These are phyloP conservation scores for Drosophila birchii DNA, from an alignment of 2,888 invertebrate genomes.

Conservation along the genomic window DNA sequence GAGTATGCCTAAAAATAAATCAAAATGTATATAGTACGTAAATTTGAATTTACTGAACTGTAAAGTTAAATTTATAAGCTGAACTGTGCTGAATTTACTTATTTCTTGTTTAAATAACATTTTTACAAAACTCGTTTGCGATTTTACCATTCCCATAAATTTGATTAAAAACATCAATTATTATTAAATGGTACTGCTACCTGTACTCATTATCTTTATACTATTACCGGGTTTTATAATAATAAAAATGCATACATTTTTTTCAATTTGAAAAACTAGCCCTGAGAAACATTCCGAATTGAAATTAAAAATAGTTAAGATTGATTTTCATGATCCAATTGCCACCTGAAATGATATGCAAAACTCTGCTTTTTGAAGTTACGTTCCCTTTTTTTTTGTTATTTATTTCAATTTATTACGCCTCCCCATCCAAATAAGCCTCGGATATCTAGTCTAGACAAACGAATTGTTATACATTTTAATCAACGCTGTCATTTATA, in stretches of 20 bases:
- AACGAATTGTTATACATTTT: conserved; percentile 37
- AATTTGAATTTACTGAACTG: background rate
- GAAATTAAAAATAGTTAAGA: too few species aligned
- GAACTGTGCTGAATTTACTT: background rate
- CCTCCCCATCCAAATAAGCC: background rate
- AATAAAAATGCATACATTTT: too few species aligned
- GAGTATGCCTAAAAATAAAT: background rate
- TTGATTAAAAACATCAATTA: background rate
- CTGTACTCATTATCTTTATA: too few species aligned
- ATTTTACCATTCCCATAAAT: background rate
- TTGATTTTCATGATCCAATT: background rate
- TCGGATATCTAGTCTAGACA: conserved; percentile 29
- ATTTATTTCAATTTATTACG: conserved; percentile 18
- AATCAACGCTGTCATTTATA: conserved; percentile 40
- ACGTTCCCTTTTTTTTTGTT: background rate
- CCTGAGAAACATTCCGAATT: too few species aligned
- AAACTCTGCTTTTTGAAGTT: background rate
- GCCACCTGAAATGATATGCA: background rate
- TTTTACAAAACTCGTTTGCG: background rate
- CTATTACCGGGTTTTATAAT: too few species aligned
- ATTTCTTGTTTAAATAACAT: background rate
- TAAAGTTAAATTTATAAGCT: background rate
- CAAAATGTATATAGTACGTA: too few species aligned
- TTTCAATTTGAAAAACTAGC: too few species aligned
- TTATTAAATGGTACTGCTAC: background rate